phyloP scores from a whole-genome alignment of 2,888 invertebrate species.

The Pecten maximus region DNA sequence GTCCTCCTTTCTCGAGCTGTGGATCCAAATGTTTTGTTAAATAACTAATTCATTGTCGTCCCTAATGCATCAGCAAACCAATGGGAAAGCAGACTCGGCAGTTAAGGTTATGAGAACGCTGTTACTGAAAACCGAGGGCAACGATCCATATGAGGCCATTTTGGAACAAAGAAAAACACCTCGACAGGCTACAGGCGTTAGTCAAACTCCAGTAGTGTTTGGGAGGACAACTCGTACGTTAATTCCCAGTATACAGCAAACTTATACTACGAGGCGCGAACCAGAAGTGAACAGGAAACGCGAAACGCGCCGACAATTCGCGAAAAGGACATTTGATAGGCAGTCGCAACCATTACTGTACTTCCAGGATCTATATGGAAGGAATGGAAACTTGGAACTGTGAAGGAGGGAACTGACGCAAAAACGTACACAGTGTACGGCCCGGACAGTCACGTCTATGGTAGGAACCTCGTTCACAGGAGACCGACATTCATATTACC shows the following conservation, averaged over 20 bases:
- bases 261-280: background rate
- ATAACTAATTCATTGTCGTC: slow-evolving; percentile 33
- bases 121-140: slow-evolving; percentile 50
- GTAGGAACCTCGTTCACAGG: background rate
- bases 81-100: slow-evolving; percentile 47
- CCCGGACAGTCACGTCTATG: background rate
- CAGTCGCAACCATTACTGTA: background rate
- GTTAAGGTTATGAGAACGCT: slow-evolving; percentile 54
- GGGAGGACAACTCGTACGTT: slow-evolving; percentile 50
- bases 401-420: background rate
- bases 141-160: slow-evolving; percentile 52
- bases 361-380: background rate
- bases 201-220: slow-evolving; percentile 58
- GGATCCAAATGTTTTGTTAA: background rate
- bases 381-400: background rate
- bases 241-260: slow-evolving; percentile 38
- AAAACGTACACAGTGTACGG: background rate
- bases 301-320: background rate
- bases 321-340: background rate
- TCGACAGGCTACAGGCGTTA: slow-evolving; percentile 53
- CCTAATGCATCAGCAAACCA: background rate
- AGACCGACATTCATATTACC: too few relatives aligned
- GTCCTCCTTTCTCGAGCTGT: slow-evolving; percentile 48
- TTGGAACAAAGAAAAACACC: slow-evolving; percentile 61
- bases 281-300: slow-evolving; percentile 31